Percentiles rank a stretch among this genome's conserved stretches.
Conservation (phyloP, 53 echinoderm and acorn worm genomes). For the Holothuria leucospilota region DNA sequence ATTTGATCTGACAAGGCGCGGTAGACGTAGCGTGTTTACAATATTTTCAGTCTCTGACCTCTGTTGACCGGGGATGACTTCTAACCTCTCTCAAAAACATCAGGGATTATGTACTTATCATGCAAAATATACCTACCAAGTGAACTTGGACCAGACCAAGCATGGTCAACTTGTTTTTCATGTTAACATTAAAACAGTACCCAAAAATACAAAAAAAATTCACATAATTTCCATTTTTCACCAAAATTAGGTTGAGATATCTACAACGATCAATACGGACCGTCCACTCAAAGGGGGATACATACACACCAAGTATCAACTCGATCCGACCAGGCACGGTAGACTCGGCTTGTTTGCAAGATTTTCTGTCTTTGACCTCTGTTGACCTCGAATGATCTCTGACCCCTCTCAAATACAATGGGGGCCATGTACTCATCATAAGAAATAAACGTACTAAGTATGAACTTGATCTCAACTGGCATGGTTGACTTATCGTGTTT, state of each 20-base stretch:
- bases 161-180: neutral
- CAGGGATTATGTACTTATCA: neutral
- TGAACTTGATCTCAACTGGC: neutral
- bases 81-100: neutral
- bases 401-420: no score
- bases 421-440: no score
- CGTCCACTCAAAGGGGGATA: constrained; percentile 3
- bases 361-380: neutral
- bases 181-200: neutral
- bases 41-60: constrained; percentile 15
- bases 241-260: neutral
- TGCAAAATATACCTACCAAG: constrained; percentile 1
- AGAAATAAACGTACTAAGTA: neutral
- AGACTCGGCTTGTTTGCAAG: neutral
- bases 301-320: constrained; percentile 21
- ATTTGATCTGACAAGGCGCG: constrained; percentile 13
- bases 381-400: no score
- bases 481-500: neutral
- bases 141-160: neutral
- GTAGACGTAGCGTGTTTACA: neutral
- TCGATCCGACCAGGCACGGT: constrained; percentile 2
- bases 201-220: neutral
- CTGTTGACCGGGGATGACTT: neutral
- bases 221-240: neutral
- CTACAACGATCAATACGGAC: constrained; percentile 11